Base-by-base conservation (phyloP, 37 sponge, comb jelly and placozoan genomes). In the Cliona cf. orientalis region DNA sequence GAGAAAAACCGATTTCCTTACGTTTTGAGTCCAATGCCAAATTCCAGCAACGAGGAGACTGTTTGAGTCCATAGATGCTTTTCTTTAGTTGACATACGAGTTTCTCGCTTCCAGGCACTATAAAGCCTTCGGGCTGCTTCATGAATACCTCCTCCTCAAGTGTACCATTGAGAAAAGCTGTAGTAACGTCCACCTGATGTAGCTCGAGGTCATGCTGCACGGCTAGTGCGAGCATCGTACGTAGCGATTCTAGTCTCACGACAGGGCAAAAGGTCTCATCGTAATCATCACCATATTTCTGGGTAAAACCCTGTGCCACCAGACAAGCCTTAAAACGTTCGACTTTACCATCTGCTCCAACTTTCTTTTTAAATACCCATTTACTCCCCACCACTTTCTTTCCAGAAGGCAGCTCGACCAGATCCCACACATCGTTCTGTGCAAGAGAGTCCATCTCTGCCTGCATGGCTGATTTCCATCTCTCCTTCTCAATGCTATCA, bases 231-330 rank as follows among this genome's bases (percentile, higher is more conserved):
- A 89, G 37, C 23, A 83, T 66, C 38, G 74, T 45, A 14, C 80
- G 74, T n/a, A 89, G 41, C 11, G 90, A 89, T 74, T 83, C 79
- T n/a, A 53, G 62, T 60, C 78, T 57, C 55, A 78, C 84, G 46
- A 89, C 90, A 67, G 90, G 80, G 63, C 71, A 70, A 55, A 90
- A 90, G 34, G 85, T 90, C 63, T 84, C 73, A 72, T 90, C 80
- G 36, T 84, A 90, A 56, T 90, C 80, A 45, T 58, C 38, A 42
- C 76, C 84, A n/a, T n/a, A n/a, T n/a, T n/a, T n/a, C n/a, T n/a
- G n/a, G n/a, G n/a, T n/a, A n/a, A n/a, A n/a, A n/a, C 90, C 85
- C 42, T 90, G 80, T 3, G 80, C 85, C 12, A 83, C 80, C 23
- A 83, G 78, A 42, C 80, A 32, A 36, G 80, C 73, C 53, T 90